A percentile compares a stretch with the other conserved stretches of the same genome.
These are phyloP conservation scores for Cataglyphis albicans DNA, from an alignment of 2,888 invertebrate genomes.

Conservation along the genomic window DNA sequence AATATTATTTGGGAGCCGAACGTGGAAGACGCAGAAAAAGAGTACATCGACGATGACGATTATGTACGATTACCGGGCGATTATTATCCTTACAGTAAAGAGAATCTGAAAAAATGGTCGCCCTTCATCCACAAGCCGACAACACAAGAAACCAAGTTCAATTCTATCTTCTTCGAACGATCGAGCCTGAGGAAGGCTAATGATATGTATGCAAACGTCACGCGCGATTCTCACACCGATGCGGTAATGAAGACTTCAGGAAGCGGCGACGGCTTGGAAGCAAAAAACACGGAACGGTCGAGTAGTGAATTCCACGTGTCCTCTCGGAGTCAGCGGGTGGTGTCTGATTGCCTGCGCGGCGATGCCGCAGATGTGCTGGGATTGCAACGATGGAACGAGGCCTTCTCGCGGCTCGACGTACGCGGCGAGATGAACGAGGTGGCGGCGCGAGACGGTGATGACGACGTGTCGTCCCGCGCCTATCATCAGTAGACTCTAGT, in stretches of 20 bases:
- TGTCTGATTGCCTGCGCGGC: slow-evolving; percentile 46
- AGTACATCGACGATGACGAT: slow-evolving; percentile 55
- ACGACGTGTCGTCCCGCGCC: slow-evolving; percentile 37
- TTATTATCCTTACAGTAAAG: slow-evolving; percentile 77
- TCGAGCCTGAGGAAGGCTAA: slow-evolving; percentile 26
- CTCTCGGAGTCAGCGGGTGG: slow-evolving; percentile 38
- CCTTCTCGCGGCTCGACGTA: slow-evolving; percentile 27
- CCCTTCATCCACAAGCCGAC: background rate
- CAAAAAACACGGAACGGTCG: slow-evolving; percentile 20
- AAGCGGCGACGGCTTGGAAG: slow-evolving; percentile 12
- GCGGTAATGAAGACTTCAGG: slow-evolving; percentile 20
- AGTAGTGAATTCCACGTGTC: slow-evolving; percentile 34
- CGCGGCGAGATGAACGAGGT: slow-evolving; percentile 14
- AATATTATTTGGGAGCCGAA: background rate
- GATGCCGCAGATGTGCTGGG: slow-evolving; percentile 24
- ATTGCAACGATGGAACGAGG: slow-evolving; percentile 26
- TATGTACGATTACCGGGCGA: slow-evolving; percentile 76
- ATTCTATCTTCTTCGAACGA: background rate
- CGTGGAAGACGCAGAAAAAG: background rate
- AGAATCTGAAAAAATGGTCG: slow-evolving; percentile 76
- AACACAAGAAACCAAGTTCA: background rate
- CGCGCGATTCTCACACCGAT: slow-evolving; percentile 45
- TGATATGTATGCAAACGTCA: slow-evolving; percentile 26
- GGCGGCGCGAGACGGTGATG: slow-evolving; percentile 25
- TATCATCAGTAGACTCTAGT: slow-evolving; percentile 38